Percentiles rank a stretch among this genome's conserved stretches.
phyloP scores from a whole-genome alignment of 1,140 invertebrate genomes.

The Aphelenchoides avenae region DNA sequence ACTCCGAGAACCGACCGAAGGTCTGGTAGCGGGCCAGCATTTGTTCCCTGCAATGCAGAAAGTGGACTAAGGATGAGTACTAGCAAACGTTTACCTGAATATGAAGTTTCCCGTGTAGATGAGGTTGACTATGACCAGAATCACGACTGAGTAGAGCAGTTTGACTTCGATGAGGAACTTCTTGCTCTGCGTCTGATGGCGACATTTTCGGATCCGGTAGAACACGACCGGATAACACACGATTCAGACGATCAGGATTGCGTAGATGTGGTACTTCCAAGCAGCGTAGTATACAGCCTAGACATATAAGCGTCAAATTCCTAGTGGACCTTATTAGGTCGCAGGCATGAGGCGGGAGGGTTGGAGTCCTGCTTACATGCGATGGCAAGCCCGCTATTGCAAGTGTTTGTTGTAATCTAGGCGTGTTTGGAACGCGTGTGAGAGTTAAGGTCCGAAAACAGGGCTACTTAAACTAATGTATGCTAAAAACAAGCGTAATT shows the following conservation, averaged over 20 bases:
- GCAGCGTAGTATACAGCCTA: conserved; percentile 4
- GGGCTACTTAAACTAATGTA: no score
- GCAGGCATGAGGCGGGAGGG: no score
- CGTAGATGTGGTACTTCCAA: conserved; percentile 2
- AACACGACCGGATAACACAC: conserved; percentile 9
- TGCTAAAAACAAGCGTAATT: no score
- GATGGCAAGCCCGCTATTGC: no score
- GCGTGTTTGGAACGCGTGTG: no score
- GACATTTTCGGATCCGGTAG: background rate
- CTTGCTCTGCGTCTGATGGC: background rate
- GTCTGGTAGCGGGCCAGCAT: background rate
- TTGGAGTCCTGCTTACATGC: no score
- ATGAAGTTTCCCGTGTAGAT: conserved; percentile 4
- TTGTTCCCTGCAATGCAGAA: background rate
- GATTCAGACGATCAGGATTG: conserved; percentile 4
- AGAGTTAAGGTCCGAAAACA: no score
- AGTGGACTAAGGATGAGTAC: background rate
- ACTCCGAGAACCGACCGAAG: conserved; percentile 7
- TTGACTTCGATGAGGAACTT: conserved; percentile 16
- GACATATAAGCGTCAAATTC: no score
- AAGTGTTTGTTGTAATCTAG: no score
- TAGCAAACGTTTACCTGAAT: conserved; percentile 4
- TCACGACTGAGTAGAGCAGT: conserved; percentile 3
- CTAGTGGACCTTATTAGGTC: no score
- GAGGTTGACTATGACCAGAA: conserved; percentile 7